These are phyloP conservation scores for Lineus longissimus DNA, from an alignment of 1,140 invertebrate species.

Conservation along the genomic window DNA sequence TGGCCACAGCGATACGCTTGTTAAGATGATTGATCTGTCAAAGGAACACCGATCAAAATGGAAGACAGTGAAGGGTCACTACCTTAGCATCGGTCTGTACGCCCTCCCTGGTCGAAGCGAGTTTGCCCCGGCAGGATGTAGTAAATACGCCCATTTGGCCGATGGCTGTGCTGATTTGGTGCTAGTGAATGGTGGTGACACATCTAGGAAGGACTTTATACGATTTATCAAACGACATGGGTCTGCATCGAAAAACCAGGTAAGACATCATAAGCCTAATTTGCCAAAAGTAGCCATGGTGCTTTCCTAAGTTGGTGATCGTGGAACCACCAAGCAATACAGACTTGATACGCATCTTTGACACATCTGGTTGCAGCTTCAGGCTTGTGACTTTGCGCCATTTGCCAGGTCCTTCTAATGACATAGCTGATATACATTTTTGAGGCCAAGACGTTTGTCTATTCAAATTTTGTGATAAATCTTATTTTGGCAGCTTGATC, in stretches of 20 bases:
- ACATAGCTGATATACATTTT: background rate
- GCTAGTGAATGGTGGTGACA: constrained; percentile 34
- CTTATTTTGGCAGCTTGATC: constrained; percentile 35
- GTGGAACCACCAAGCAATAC: background rate
- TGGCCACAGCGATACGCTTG: constrained; percentile 33
- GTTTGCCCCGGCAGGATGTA: constrained; percentile 41
- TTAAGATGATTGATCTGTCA: constrained; percentile 19
- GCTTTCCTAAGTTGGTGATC: background rate
- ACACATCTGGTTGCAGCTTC: background rate
- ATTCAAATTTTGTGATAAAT: background rate
- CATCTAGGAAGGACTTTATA: constrained; percentile 42
- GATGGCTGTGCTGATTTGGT: constrained; percentile 47
- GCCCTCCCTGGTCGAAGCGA: constrained; percentile 32
- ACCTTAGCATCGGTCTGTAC: constrained; percentile 36
- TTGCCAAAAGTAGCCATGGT: background rate
- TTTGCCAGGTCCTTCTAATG: background rate
- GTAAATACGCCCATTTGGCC: constrained; percentile 44
- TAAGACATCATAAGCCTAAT: constrained; percentile 12
- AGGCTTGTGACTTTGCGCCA: background rate
- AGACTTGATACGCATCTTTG: background rate
- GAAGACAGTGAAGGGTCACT: constrained; percentile 33
- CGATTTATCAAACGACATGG: constrained; percentile 44
- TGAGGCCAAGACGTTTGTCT: too few relatives aligned
- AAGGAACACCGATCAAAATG: constrained; percentile 17
- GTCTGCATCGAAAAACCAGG: constrained; percentile 47